Evolutionary conservation across 2,113 vertebrate genomes (phyloP), one percentile per base, ranked within the genome.

Genomic region (Electrona antarctica): DNA sequence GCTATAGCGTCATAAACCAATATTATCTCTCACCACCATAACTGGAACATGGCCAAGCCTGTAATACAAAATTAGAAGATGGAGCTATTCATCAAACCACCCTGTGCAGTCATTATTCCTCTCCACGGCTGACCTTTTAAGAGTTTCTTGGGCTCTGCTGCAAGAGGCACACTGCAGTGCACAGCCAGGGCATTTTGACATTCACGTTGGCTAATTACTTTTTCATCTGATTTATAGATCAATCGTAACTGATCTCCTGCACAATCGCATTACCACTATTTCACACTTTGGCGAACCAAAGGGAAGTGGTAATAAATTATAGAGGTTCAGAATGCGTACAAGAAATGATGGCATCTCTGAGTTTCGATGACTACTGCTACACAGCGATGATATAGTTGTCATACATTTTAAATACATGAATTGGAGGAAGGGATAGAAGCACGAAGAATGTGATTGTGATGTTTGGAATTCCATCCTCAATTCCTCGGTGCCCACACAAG

Each of bases 191-290:
- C 62, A 63, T 69, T 50, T 52, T 51, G 47, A 67, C 64, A 65
- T 79, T 66, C n/a, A 54, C 61, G 48, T 68, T 74, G 57, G 51
- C 69, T 78, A 73, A 85, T 78, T 50, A 67, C 57, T 12, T 67
- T 82, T 67, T 74, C 46, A 46, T 70, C 71, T 82, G 67, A 80
- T 77, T 70, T 66, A 55, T 65, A 28, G 47, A 33, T 52, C 33
- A 15, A 64, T 57, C 60, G 80, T 62, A 71, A 73, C 21, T 33
- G 62, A 51, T 56, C 41, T 62, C 4, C n/a, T n/a, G n/a, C 7
- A 57, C 61, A 60, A 29, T 66, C 49, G 57, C 21, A 51, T 45
- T 45, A 1, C 49, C 0, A 13, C 60, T 6, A 58, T 74, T 85
- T 83, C 65, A 79, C 67, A 60, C 55, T 71, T 65, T 6, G 12